phyloP scores from a whole-genome alignment of 2,888 invertebrate genomes.

The Frankliniella fusca region DNA sequence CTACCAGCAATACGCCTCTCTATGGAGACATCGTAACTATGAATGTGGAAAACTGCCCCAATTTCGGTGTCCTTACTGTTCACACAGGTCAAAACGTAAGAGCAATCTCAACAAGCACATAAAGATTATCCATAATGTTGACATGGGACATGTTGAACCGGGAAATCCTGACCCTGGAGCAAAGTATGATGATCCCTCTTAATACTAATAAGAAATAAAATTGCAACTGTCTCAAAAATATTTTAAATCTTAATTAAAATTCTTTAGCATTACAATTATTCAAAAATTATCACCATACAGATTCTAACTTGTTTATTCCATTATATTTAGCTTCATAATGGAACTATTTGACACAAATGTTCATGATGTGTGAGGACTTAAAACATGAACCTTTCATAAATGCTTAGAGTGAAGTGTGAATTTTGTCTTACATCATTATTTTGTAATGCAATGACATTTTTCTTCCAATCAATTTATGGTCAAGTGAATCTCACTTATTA shows the following conservation, averaged over 20 bases:
- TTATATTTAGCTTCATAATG: too few species aligned
- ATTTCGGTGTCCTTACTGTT: slow-evolving; percentile 46
- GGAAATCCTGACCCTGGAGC: background rate
- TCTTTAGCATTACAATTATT: background rate
- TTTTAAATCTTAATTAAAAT: background rate
- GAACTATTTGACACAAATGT: too few species aligned
- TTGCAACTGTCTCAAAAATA: background rate
- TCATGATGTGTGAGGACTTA: too few species aligned
- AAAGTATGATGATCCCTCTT: background rate
- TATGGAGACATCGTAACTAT: slow-evolving; percentile 43
- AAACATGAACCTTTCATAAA: too few species aligned
- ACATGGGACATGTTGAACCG: slow-evolving; percentile 10
- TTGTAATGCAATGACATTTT: background rate
- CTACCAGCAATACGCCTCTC: slow-evolving; percentile 42
- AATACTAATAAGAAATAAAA: background rate
- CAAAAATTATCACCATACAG: background rate
- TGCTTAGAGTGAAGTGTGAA: background rate
- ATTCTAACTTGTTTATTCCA: background rate
- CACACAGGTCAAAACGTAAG: slow-evolving; percentile 35
- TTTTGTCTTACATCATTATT: background rate
- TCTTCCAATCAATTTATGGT: background rate
- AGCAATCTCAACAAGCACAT: slow-evolving; percentile 31
- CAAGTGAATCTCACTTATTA: background rate
- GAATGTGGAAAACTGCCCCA: slow-evolving; percentile 41
- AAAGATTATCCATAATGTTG: slow-evolving; percentile 29